A percentile compares a stretch with the other conserved stretches of the same genome.
Evolutionary conservation across 2,113 vertebrate genomes (phyloP).

Genomic region (Tragelaphus imberbis): DNA sequence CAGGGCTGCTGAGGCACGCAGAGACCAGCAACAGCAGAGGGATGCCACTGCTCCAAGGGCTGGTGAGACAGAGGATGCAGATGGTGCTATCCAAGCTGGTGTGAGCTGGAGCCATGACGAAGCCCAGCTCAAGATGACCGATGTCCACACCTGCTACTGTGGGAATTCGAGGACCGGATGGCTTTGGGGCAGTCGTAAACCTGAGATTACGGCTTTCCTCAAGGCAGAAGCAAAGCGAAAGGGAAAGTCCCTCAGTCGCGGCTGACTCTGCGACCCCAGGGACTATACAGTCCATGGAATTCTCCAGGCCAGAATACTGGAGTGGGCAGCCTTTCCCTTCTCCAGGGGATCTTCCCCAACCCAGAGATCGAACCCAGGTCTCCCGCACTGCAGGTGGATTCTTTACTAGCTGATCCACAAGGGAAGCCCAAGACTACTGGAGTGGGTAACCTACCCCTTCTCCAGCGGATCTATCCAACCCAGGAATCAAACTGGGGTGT

Average conservation of each 20-base stretch:
- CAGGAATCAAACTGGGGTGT: not conserved
- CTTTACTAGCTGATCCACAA: not conserved
- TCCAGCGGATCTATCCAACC: accelerated
- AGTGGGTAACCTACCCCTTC: not conserved
- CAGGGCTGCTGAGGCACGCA: too few relatives aligned
- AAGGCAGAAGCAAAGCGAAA: not conserved
- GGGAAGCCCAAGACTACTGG: not conserved
- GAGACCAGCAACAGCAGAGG: not conserved
- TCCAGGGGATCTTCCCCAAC: not conserved
- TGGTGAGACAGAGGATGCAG: not conserved
- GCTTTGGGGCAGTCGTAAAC: not conserved
- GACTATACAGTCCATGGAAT: not conserved
- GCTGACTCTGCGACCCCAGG: not conserved
- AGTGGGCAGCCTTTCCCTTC: not conserved
- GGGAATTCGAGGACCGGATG: not conserved
- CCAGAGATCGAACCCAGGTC: not conserved
- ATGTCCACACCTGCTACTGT: accelerated
- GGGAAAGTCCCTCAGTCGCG: not conserved
- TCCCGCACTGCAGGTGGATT: not conserved
- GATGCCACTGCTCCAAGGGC: accelerated
- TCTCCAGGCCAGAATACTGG: not conserved
- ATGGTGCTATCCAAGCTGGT: not conserved
- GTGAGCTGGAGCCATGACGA: accelerated
- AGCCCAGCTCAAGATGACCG: accelerated
- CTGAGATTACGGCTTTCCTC: not conserved